Base-by-base conservation (phyloP, 2,113 vertebrate genomes). In the Cololabis saira region DNA sequence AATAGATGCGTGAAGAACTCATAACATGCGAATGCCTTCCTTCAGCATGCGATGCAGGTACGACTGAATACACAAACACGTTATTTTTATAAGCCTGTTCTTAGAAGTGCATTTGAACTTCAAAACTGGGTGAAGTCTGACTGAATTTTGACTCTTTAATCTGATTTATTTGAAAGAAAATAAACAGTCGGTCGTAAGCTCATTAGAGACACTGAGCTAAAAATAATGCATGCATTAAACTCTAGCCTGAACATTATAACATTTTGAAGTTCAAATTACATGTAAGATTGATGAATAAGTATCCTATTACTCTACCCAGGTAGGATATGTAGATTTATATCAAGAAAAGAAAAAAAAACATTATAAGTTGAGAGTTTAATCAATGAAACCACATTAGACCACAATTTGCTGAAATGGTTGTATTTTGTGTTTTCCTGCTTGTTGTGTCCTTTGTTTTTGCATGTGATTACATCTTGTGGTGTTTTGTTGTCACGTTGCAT, bases 31-130 rank as follows among this genome's bases (percentile, higher is more conserved):
- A 37, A 37, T 37, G 33, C 33, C 10, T 37, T 37, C 33, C 33
- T 9, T 37, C 10, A 37, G 5, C 10, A 9, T 37, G 6, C 10
- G 6, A 37, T 37, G 33, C 10, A 3, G 14, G 42, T 30, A 33
- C n/a, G 1, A 21, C 2, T 51, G 9, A 58, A 74, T 22, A 60
- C 24, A 24, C 52, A 65, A 67, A 59, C 30, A 11, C n/a, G 51
- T 13, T 57, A 8, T 55, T 27, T 41, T 16, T 9, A 16, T 18
- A 1, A 1, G 17, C 21, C 1, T 22, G 30, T 19, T 45, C 8
- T 6, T 40, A 43, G 19, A 27, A 40, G 14, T 55, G 27, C 55
- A 33, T 59, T 27, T 58, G 0, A 5, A 15, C 4, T 2, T 6
- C 5, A 11, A 27, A 61, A 63, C 24, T 0, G 24, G 16, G 33